Evolutionary conservation across 2,113 vertebrate species (phyloP), one percentile per base, ranked within the genome.

Genomic region (Scolopax mira): DNA sequence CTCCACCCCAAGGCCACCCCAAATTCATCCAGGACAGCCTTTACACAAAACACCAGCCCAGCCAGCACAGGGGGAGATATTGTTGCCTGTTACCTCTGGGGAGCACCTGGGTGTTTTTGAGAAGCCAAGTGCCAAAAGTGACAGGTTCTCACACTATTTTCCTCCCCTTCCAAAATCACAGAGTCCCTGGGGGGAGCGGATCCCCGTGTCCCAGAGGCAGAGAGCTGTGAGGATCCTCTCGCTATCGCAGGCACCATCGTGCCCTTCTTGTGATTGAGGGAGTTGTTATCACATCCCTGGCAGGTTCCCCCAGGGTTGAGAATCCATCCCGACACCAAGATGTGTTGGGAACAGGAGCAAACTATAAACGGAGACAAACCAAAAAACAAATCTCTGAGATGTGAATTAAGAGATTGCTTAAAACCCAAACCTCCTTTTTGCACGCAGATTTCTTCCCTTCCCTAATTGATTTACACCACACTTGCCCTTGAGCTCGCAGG

Each of bases 261-360:
- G 79, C 88, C 94, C 90, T 96, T 95, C 82, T 91, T 91, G 82
- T 88, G 93, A 9, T 90, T 51, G 85, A 95, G 88, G 6, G 75
- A 93, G 90, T 62, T 37, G 92, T 96, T 96, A 91, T 88, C 95
- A 95, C 90, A 55, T 74, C 88, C 75, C 85, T 94, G 93, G 90
- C 94, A 95, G 79, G 89, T 75, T 94, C 90, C 93, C 93, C 88
- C 0, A 1, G 89, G 92, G 88, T 88, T 85, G 82, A 94, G 94
- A 96, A 94, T 95, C 93, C 78, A 64, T 83, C 79, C 90, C 8
- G 2, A 94, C 92, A 80, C 88, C 4, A 0, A 65, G 94, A 94
- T 81, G 13, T 87, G 95, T 51, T 75, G 65, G 84, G 93, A 96
- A 87, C 77, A 41, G 65, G 65, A 88, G 65, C 85, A 39, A 81